phyloP scores from a whole-genome alignment of 2,113 vertebrate genomes.

The Pica pica region DNA sequence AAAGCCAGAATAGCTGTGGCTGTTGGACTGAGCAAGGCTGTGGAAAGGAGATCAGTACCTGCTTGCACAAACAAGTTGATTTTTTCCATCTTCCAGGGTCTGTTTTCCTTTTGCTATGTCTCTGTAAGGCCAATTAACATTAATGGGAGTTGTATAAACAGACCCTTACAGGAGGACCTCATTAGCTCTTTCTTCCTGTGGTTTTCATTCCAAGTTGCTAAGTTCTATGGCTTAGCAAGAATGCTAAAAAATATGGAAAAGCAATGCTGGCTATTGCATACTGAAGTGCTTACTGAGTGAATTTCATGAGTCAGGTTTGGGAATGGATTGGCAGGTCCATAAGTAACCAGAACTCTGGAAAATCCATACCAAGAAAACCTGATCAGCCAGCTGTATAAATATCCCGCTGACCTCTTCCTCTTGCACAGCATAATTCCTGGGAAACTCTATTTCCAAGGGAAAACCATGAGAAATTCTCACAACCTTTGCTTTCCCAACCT shows the following conservation, averaged over 20 bases:
- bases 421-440: neutral
- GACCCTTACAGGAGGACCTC: neutral
- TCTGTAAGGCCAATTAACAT: neutral
- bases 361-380: neutral
- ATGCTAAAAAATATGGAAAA: neutral
- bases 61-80: neutral
- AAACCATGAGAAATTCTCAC: neutral
- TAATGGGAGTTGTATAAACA: neutral
- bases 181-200: neutral
- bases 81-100: slow-evolving; percentile 5
- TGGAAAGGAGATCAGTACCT: neutral
- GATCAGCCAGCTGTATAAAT: slow-evolving; percentile 20
- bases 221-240: neutral
- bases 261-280: neutral
- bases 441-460: neutral
- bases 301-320: neutral
- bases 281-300: neutral
- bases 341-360: neutral
- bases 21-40: neutral
- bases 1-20: neutral
- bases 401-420: neutral
- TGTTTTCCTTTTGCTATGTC: neutral
- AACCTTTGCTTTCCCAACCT: neutral
- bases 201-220: neutral
- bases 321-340: neutral